Evolutionary conservation across 1,140 invertebrate species (phyloP), one percentile per base, ranked within the genome.

Genomic region (Leptinotarsa undecemlineata): DNA sequence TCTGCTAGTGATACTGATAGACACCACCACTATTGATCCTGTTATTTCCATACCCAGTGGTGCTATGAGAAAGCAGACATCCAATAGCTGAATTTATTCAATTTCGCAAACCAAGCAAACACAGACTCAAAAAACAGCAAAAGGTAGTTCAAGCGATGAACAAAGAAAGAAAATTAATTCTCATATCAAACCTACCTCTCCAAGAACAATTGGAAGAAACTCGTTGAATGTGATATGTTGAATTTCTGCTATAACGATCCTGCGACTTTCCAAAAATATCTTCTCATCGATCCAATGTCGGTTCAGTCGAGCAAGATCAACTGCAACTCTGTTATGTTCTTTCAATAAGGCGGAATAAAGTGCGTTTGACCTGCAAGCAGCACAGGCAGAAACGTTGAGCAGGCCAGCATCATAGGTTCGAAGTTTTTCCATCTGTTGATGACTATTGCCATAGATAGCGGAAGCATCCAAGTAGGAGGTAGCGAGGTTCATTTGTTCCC

Each of bases 201-300:
- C 93, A 8, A 97, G 81, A 3, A 96, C 87, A 48, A 92, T 90
- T 0, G 94, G 94, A 42, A 96, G 85, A 84, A 92, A 96, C 83
- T 96, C 95, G 75, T 93, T 94, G 83, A 94, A 92, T 0, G 94
- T 95, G 48, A 97, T 91, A 73, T 96, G 94, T 81, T 97, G 95
- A n/a, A 96, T 88, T 82, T 91, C 85, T 8, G 94, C 93, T 4
- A 90, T 90, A 4, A 97, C 88, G 48, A 95, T 92, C 79, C 92
- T 86, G 81, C 91, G 86, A 19, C 93, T 89, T 84, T 97, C 96
- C 74, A 93, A 86, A 85, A 94, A 96, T 1, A 96, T 80, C 19
- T 89, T 90, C 64, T 93, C 88, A 80, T 97, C 95, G 79, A 92
- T 90, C 96, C 96, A 98, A 82, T 95, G 93, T 0, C 90, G 88